phyloP scores from a whole-genome alignment of 2,797 vertebrate genomes.

The Pteropus rufus region DNA sequence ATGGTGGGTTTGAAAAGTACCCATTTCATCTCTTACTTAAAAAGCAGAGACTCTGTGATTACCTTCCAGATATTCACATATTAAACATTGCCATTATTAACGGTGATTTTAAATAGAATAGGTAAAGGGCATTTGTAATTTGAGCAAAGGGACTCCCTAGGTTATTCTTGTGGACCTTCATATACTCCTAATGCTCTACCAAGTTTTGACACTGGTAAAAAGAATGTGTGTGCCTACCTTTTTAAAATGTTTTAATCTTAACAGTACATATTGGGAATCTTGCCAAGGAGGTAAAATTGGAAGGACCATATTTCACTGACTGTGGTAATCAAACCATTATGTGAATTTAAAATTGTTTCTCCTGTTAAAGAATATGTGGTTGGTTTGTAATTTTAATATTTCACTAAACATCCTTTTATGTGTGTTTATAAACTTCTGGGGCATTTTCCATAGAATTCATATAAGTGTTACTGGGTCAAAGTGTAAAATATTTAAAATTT shows the following conservation, averaged over 20 bases:
- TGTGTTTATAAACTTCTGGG: background rate
- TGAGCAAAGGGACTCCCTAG: background rate
- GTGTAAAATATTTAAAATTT: background rate
- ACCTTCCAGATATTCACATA: background rate
- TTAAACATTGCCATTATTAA: background rate
- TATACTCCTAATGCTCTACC: background rate
- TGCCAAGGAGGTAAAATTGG: background rate
- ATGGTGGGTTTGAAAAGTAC: background rate
- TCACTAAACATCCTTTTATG: background rate
- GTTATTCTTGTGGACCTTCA: background rate
- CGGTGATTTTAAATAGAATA: background rate
- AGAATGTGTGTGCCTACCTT: background rate
- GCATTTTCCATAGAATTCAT: background rate
- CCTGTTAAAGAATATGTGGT: background rate
- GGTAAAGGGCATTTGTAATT: background rate
- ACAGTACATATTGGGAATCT: background rate
- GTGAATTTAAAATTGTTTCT: background rate
- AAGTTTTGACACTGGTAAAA: background rate
- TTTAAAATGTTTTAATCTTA: background rate
- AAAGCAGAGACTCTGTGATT: background rate
- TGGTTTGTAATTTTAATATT: slow-evolving; percentile 15
- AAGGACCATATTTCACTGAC: background rate
- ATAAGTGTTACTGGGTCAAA: background rate
- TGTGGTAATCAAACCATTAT: background rate
- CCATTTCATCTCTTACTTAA: background rate